phyloP scores from a whole-genome alignment of 2,113 vertebrate genomes.

The Hymenochirus boettgeri region DNA sequence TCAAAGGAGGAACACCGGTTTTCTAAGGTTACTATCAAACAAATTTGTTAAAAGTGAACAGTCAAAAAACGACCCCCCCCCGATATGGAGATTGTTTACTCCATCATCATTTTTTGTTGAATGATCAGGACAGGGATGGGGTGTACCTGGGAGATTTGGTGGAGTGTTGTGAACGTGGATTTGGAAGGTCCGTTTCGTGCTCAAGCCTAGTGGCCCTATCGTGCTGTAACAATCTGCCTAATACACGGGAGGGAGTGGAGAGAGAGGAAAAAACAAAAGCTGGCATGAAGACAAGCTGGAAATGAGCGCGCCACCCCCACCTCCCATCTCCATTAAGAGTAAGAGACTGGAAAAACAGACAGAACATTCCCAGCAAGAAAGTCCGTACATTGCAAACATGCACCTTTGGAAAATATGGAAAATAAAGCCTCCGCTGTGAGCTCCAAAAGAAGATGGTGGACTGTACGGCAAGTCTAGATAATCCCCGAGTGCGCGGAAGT shows the following conservation, averaged over 20 bases:
- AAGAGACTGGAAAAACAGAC: background rate
- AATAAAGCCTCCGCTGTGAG: no score
- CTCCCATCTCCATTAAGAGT: background rate
- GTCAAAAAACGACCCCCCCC: constrained; percentile 3
- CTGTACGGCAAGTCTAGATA: no score
- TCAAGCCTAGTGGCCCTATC: constrained; percentile 67
- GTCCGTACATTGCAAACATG: no score
- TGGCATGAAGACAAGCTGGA: constrained; percentile 49
- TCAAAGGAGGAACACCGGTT: no score
- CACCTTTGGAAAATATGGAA: no score
- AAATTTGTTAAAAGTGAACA: no score
- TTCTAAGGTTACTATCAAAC: background rate
- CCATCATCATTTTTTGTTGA: constrained; percentile 58
- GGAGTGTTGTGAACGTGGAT: constrained; percentile 27
- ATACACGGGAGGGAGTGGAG: constrained; percentile 45
- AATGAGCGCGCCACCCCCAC: background rate
- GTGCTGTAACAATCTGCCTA: constrained; percentile 69
- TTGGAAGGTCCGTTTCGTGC: constrained; percentile 70
- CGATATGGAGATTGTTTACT: constrained; percentile 52
- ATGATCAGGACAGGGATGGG: constrained; percentile 51
- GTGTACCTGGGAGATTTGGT: background rate
- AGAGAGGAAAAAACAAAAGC: constrained; percentile 46
- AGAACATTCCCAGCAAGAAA: background rate
- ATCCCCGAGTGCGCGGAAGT: no score
- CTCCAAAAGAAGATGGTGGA: no score